Base-by-base conservation (phyloP, 2,888 invertebrate genomes). In the Caenorhabditis sp. region DNA sequence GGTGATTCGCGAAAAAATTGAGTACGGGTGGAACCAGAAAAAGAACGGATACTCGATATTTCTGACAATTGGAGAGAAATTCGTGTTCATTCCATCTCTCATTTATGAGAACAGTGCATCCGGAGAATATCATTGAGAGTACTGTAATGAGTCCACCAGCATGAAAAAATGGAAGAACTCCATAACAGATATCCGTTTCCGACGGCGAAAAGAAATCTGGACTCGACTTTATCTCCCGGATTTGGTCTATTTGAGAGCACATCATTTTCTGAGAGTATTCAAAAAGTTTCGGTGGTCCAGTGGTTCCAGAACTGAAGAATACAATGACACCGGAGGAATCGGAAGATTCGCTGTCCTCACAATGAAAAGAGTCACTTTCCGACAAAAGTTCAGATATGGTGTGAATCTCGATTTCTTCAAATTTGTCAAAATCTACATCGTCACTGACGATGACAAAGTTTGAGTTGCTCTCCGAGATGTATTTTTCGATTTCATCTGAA, bases 251-350 rank as follows among this genome's bases (percentile, higher is more conserved):
- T 51, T 87, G 87, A 14, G 86, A 82, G 41, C 77, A 77, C 10
- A 90, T 70, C 22, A 82, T 58, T 10, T 77, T 58, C 26, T 90
- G 88, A 54, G 79, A 76, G 51, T 88, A 84, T 6, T 61, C 49
- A 49, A 89, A 86, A 5, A 83, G 87, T 68, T 90, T 90, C 22
- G 90, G 88, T 12, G 85, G 83, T 0, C 90, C 90, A 0, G 90
- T 90, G 1, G 90, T 90, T 4, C 90, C 90, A 12, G 90, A 90
- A 16, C 88, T 89, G 76, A 88, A 90, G 73, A 90, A 90, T 4
- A 90, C 64, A 26, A 90, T 73, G 22, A 82, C 86, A 76, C 86
- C 66, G 54, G 76, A 70, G 31, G 49, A n/a, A 16, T 14, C 8
- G 2, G 47, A 19, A 8, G 19, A 5, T 19, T n/a, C n/a, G n/a